These are phyloP conservation scores for Elachura formosa DNA, from an alignment of 2,113 vertebrate species.

Conservation along the genomic window DNA sequence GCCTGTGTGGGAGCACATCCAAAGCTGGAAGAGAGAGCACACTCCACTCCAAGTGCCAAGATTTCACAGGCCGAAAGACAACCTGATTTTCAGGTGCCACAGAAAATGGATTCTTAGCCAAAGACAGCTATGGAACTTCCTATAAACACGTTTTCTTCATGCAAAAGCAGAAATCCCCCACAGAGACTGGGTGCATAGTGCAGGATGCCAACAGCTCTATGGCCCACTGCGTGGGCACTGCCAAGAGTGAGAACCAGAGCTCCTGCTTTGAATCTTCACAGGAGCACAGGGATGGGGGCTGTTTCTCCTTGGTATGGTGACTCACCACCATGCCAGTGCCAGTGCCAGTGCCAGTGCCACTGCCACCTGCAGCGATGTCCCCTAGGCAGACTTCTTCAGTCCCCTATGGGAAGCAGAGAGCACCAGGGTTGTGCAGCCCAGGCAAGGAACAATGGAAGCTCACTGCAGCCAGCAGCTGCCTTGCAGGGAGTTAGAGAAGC, in stretches of 20 bases:
- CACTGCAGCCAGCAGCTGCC: not conserved
- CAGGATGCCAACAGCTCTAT: not conserved
- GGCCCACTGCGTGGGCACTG: not conserved
- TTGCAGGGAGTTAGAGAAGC: not conserved
- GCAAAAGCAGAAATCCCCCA: not conserved
- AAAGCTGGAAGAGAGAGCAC: fast-evolving
- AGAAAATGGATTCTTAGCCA: not conserved
- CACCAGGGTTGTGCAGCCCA: fast-evolving
- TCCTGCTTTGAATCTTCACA: not conserved
- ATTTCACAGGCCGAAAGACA: not conserved
- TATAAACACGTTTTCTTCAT: not conserved
- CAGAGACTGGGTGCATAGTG: fast-evolving
- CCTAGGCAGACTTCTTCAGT: not conserved
- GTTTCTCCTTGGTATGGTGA: not conserved
- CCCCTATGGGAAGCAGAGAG: not conserved
- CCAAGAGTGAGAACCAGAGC: fast-evolving
- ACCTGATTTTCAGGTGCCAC: not conserved
- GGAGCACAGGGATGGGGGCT: not conserved
- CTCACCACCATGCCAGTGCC: not conserved
- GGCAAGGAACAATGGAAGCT: not conserved
- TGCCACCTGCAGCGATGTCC: not conserved
- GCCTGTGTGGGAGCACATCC: fast-evolving
- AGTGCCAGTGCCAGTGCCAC: not conserved
- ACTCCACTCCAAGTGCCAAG: fast-evolving
- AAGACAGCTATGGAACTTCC: not conserved